phyloP scores from a whole-genome alignment of 2,888 invertebrate genomes.

The Andrena hattorfiana region DNA sequence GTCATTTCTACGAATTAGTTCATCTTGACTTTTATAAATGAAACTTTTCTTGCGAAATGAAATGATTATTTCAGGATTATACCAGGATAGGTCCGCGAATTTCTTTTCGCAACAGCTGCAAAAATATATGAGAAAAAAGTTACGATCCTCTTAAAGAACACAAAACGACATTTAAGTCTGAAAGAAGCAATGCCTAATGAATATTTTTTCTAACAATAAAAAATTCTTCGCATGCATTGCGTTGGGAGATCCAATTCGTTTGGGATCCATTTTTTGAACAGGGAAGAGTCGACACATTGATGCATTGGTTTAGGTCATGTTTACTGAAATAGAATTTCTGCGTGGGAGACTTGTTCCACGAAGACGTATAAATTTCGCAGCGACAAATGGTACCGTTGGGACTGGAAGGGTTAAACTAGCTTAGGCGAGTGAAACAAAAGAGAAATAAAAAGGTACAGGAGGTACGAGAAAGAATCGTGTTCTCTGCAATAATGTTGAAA shows the following conservation, averaged over 20 bases:
- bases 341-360: constrained; percentile 35
- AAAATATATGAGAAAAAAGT: too few species aligned
- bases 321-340: constrained; percentile 49
- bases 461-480: background rate
- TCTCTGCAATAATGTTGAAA: constrained; percentile 29
- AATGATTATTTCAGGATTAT: too few species aligned
- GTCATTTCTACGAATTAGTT: too few species aligned
- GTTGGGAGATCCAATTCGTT: background rate
- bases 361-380: constrained; percentile 48
- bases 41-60: too few species aligned
- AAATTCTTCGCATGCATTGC: background rate
- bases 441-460: constrained; percentile 21
- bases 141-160: too few species aligned
- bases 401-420: constrained; percentile 48
- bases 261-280: background rate
- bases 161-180: too few species aligned
- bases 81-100: too few species aligned
- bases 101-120: too few species aligned
- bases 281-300: constrained; percentile 6
- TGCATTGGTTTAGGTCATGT: constrained; percentile 16
- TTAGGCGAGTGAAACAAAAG: constrained; percentile 38
- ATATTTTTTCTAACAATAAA: background rate
- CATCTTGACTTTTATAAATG: too few species aligned
- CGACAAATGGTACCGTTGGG: constrained; percentile 50
- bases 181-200: too few species aligned